These are phyloP conservation scores for Himalopsyche anomala DNA, from an alignment of 2,888 invertebrate species.

Conservation along the genomic window DNA sequence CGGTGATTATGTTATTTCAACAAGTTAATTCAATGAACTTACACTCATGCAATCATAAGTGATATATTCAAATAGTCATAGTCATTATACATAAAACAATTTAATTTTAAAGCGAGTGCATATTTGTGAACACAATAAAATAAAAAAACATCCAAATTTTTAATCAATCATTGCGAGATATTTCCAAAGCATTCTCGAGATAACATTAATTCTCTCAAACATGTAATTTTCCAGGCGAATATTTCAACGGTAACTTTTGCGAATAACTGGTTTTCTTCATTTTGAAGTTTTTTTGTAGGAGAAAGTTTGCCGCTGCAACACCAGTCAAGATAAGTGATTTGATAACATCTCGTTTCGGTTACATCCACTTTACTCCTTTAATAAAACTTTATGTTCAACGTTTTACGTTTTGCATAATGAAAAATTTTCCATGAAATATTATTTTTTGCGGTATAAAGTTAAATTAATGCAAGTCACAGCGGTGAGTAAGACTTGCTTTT, in stretches of 20 bases:
- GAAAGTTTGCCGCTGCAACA: not conserved
- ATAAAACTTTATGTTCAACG: not conserved
- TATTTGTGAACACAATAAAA: no score
- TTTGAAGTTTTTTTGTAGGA: not conserved
- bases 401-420: not conserved
- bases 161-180: constrained; percentile 3
- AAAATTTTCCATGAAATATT: not conserved
- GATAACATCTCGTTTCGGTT: not conserved
- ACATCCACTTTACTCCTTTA: constrained; percentile 31
- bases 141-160: no score
- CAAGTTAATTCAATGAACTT: no score
- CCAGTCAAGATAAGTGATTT: not conserved
- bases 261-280: constrained; percentile 2
- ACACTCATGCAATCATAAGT: no score
- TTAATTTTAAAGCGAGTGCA: not conserved
- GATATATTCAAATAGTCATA: no score
- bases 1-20: no score
- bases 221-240: not conserved
- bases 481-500: no score
- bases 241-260: not conserved
- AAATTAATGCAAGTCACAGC: no score
- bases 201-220: not conserved
- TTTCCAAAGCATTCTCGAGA: not conserved
- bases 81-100: not conserved
- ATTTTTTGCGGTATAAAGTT: not conserved